phyloP scores from a whole-genome alignment of 2,888 invertebrate genomes.

The Drosophila mettleri region DNA sequence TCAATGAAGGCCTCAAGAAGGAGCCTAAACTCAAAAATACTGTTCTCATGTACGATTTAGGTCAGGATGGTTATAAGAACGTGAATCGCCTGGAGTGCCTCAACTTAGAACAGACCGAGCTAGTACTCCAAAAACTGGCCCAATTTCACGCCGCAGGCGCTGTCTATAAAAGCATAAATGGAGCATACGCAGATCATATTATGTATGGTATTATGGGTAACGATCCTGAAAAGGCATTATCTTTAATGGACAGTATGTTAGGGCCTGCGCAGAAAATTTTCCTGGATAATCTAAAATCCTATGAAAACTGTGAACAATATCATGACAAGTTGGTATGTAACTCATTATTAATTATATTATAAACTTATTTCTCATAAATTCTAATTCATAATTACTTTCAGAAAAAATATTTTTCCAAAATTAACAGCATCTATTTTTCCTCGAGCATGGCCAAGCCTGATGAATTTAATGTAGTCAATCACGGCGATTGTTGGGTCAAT shows the following conservation, averaged over 20 bases:
- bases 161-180: conserved; percentile 54
- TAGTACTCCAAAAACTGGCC: conserved; percentile 78
- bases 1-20: conserved; percentile 39
- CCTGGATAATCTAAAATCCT: conserved; percentile 44
- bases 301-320: conserved; percentile 55
- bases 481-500: conserved; percentile 81
- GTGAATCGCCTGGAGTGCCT: conserved; percentile 78
- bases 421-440: conserved; percentile 28
- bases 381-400: conserved; percentile 56
- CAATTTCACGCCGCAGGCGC: conserved; percentile 83
- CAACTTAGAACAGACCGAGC: conserved; percentile 73
- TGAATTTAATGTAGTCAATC: conserved; percentile 75
- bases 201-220: conserved; percentile 35
- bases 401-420: conserved; percentile 44
- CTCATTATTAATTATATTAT: too few relatives aligned
- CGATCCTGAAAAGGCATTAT: conserved; percentile 15
- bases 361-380: neutral
- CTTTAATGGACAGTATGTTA: conserved; percentile 33
- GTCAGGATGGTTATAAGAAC: conserved; percentile 73
- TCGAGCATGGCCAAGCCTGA: conserved; percentile 28
- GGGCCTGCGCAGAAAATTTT: conserved; percentile 29
- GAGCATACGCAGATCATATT: conserved; percentile 46
- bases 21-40: conserved; percentile 57
- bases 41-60: conserved; percentile 79
- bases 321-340: conserved; percentile 64